Evolutionary conservation across 2,113 vertebrate genomes (phyloP).

Genomic region (Periophthalmodon schlosseri): DNA sequence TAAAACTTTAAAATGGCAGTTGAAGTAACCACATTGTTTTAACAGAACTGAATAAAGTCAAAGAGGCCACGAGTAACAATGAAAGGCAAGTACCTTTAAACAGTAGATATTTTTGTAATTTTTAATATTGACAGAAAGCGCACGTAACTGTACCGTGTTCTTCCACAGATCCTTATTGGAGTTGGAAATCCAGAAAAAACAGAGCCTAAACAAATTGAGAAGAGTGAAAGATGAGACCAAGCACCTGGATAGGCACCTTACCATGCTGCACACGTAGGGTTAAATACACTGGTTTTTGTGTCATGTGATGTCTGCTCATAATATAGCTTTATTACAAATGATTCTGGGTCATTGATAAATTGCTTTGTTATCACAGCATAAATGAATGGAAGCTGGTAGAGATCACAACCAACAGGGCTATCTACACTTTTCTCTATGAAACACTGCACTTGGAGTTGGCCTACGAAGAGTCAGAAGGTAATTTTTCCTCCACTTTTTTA

Average conservation of each 20-base stretch:
- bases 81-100: slow-evolving; percentile 56
- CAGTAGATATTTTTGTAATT: neutral
- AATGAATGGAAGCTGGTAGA: slow-evolving; percentile 72
- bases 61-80: slow-evolving; percentile 41
- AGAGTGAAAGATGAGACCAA: slow-evolving; percentile 56
- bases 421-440: slow-evolving; percentile 70
- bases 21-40: neutral
- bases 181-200: slow-evolving; percentile 59
- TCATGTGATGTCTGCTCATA: neutral
- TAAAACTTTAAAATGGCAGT: neutral
- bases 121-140: neutral
- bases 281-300: neutral
- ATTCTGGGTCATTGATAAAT: neutral
- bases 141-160: neutral
- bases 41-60: slow-evolving; percentile 62
- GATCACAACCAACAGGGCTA: slow-evolving; percentile 21
- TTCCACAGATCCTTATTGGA: slow-evolving; percentile 61
- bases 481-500: slow-evolving; percentile 12
- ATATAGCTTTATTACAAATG: neutral
- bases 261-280: slow-evolving; percentile 58
- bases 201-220: slow-evolving; percentile 48
- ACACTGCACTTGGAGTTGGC: slow-evolving; percentile 67
- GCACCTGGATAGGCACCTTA: slow-evolving; percentile 52
- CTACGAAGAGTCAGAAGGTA: slow-evolving; percentile 57
- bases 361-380: slow-evolving; percentile 51